Conservation (phyloP, 2,797 vertebrate genomes). For the Sylvilagus floridanus region DNA sequence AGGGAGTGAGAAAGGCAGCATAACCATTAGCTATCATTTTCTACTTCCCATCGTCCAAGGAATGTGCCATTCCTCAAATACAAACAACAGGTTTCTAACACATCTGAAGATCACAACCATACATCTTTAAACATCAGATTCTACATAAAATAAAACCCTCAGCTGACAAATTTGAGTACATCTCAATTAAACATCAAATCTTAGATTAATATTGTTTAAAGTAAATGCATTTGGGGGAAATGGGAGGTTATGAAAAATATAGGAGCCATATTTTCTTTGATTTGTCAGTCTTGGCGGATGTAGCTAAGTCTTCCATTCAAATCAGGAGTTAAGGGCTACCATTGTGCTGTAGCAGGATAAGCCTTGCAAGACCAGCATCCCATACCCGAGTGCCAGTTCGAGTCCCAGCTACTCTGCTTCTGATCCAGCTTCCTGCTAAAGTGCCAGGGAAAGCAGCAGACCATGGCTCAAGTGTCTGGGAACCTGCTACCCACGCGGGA, state of each 20-base stretch:
- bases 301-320: not conserved
- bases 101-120: not conserved
- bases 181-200: constrained; percentile 25
- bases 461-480: too few species aligned
- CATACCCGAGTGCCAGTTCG: too few species aligned
- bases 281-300: not conserved
- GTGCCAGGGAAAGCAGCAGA: too few species aligned
- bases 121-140: not conserved
- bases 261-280: not conserved
- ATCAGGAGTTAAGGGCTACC: not conserved
- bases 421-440: too few species aligned
- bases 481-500: too few species aligned
- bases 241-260: not conserved
- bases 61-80: not conserved
- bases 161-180: not conserved
- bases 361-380: too few species aligned
- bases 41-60: not conserved
- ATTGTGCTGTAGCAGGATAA: too few species aligned
- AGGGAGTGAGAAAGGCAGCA: too few species aligned
- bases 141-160: not conserved
- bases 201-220: not conserved
- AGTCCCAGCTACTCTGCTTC: too few species aligned
- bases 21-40: too few species aligned
- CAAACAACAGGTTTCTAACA: not conserved
- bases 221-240: not conserved